These are phyloP conservation scores for Pelecanoides urinatrix DNA, from an alignment of 2,113 vertebrate species.

Conservation along the genomic window DNA sequence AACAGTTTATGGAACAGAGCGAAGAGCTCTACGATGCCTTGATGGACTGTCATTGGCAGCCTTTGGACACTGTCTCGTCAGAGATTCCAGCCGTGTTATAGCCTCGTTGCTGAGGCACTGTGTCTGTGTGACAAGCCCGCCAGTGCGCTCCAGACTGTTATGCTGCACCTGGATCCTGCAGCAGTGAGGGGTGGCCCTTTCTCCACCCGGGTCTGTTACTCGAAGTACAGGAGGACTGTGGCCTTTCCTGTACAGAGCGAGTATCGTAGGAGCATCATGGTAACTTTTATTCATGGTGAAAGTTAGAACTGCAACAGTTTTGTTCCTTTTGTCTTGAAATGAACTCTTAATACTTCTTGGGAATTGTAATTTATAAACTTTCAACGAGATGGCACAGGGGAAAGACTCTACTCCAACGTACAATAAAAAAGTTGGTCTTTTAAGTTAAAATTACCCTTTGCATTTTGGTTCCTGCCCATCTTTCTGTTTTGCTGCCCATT, in stretches of 20 bases:
- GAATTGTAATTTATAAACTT: conserved; percentile 68
- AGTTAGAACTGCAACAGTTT: conserved; percentile 24
- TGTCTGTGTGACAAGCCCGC: not conserved
- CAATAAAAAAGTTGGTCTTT: conserved; percentile 65
- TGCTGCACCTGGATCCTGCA: not conserved
- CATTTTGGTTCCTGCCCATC: conserved; percentile 55
- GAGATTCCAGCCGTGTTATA: conserved; percentile 75
- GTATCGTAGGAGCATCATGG: not conserved
- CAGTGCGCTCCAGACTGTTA: not conserved
- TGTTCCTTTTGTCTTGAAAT: conserved; percentile 42
- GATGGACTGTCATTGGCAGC: conserved; percentile 89
- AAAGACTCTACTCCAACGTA: conserved; percentile 33
- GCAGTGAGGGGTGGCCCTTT: not conserved
- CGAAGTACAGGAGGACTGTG: not conserved
- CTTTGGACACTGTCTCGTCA: conserved; percentile 77
- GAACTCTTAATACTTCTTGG: conserved; percentile 27
- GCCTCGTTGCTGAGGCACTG: not conserved
- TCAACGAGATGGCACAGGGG: conserved; percentile 16
- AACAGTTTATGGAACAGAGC: conserved; percentile 88
- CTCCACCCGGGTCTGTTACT: not conserved
- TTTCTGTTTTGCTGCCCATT: not conserved
- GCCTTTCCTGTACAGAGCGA: not conserved
- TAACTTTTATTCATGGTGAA: conserved; percentile 19
- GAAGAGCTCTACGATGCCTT: conserved; percentile 92
- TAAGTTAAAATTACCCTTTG: conserved; percentile 43